Evolutionary conservation across 2,797 vertebrate species (phyloP), one percentile per base, ranked within the genome.

Genomic region (Coilia nasus): DNA sequence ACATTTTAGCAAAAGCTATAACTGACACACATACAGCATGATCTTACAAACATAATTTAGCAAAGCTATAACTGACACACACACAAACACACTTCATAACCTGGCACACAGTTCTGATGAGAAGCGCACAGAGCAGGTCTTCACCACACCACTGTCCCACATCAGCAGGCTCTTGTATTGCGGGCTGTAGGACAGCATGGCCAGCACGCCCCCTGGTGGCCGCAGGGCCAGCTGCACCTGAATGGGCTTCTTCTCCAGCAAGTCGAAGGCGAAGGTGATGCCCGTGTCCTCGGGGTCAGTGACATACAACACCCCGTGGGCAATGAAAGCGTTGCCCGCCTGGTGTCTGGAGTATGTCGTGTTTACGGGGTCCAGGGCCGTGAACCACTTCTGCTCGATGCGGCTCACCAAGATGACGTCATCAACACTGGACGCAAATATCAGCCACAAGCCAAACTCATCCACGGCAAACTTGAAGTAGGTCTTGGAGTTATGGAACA

Each of bases 401-500:
- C 93, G 95, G 1, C 96, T 97, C 0, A 97, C 97, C 47, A 96
- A 94, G 0, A 93, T 95, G 71, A 91, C 94, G 2, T 96, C 94
- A 0, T 96, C 94, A 14, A 80, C 59, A 25, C 91, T 93, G 0
- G 96, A 96, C 9, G 96, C 97, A 41, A 96, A 98, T 84, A 98
- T 96, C 31, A 98, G 93, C 97, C 97, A 98, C 44, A 98, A 92
- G 1, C 96, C 97, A 21, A 96, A 96, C 91, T 98, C 97, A 88
- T 98, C 97, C 83, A 94, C 95, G 2, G 97, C 96, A 67, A 98
- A 82, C 54, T 97, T 97, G 93, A 98, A 98, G 89, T 98, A 98
- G 0, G 97, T 97, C 95, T 98, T 98, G n/a, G 97, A 97, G 89
- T 97, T 97, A 15, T 86, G 89, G 83, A 98, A 97, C 85, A 97